phyloP scores from a whole-genome alignment of 2,888 invertebrate genomes.

The Watsonalla cultraria region DNA sequence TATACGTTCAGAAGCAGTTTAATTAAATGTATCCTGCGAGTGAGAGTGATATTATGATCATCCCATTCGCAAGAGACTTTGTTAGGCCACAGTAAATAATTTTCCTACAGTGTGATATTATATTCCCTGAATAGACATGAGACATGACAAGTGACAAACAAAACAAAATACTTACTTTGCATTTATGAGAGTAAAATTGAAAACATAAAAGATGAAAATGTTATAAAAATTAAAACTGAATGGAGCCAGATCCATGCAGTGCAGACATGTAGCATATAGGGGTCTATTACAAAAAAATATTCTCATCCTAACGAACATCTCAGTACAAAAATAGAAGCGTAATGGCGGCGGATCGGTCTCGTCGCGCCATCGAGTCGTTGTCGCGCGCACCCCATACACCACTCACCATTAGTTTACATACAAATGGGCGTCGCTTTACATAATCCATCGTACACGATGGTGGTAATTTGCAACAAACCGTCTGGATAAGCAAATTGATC shows the following conservation, averaged over 20 bases:
- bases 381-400: conserved; percentile 44
- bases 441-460: conserved; percentile 70
- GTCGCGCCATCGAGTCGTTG: conserved; percentile 29
- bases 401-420: conserved; percentile 74
- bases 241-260: not conserved
- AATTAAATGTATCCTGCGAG: too few species aligned
- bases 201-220: not conserved
- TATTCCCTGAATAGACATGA: too few species aligned
- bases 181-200: not conserved
- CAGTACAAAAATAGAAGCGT: conserved; percentile 12
- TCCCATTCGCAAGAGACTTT: too few species aligned
- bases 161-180: too few species aligned
- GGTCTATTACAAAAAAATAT: not conserved
- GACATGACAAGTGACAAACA: too few species aligned
- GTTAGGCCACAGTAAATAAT: too few species aligned
- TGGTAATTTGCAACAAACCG: conserved; percentile 73
- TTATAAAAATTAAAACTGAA: not conserved
- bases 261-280: too few species aligned
- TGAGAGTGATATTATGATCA: too few species aligned
- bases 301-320: not conserved
- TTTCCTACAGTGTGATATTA: too few species aligned
- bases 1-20: too few species aligned
- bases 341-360: conserved; percentile 21
- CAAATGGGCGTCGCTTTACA: conserved; percentile 76
- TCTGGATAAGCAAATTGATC: conserved; percentile 73